phyloP scores from a whole-genome alignment of 1,140 invertebrate species.

The Dermatophagoides farinae region DNA sequence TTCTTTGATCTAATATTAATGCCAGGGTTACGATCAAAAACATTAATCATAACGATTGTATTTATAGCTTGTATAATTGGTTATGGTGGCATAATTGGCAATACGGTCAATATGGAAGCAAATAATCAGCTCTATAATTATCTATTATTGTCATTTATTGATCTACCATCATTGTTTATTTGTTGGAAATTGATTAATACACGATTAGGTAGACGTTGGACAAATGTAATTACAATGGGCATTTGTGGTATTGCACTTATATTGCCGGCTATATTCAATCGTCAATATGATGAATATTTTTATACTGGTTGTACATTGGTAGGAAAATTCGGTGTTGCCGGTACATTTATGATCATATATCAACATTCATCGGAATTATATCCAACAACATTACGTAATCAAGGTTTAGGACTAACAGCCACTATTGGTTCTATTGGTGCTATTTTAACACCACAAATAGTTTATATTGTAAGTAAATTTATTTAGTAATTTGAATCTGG shows the following conservation, averaged over 20 bases:
- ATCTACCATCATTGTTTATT: conserved; percentile 19
- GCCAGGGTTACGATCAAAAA: conserved; percentile 16
- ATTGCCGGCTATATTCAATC: conserved; percentile 21
- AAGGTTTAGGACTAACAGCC: conserved; percentile 20
- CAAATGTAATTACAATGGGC: conserved; percentile 21
- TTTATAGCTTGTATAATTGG: conserved; percentile 15
- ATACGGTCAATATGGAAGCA: conserved; percentile 20
- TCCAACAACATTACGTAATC: conserved; percentile 22
- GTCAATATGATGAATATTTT: background rate
- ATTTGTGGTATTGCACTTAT: conserved; percentile 23
- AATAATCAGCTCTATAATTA: conserved; percentile 40
- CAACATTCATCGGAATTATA: conserved; percentile 21
- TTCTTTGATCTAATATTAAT: conserved; percentile 17
- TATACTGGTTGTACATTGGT: conserved; percentile 11
- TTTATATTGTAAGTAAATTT: conserved; percentile 31
- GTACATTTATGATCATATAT: conserved; percentile 16
- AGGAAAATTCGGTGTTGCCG: conserved; percentile 18
- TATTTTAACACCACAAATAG: conserved; percentile 32
- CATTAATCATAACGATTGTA: conserved; percentile 12
- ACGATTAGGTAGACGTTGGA: conserved; percentile 23
- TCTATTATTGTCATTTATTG: conserved; percentile 30
- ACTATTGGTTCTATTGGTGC: conserved; percentile 31
- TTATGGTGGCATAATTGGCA: conserved; percentile 21
- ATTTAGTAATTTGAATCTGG: background rate
- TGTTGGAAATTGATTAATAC: conserved; percentile 19